Evolutionary conservation across 2,888 invertebrate genomes (phyloP).

Genomic region (Apoderus coryli): DNA sequence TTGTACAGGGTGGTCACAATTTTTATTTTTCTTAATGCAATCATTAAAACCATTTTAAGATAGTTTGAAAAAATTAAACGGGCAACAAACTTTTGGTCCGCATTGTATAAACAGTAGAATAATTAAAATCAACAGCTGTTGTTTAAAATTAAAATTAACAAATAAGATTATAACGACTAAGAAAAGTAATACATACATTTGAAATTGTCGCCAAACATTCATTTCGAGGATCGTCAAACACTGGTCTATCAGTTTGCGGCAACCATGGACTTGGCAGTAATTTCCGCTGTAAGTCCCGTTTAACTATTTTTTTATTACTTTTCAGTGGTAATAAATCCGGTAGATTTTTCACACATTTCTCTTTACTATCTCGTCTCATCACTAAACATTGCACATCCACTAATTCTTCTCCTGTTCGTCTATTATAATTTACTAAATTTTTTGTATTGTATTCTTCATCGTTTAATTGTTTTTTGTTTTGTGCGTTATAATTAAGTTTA

Average conservation of each 20-base stretch:
- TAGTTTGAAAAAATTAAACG: too few relatives aligned
- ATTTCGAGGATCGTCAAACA: conserved; percentile 28
- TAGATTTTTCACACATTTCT: conserved; percentile 19
- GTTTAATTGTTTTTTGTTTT: not conserved
- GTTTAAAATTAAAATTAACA: too few relatives aligned
- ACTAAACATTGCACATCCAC: not conserved
- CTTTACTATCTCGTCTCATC: not conserved
- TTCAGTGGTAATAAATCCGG: conserved; percentile 27
- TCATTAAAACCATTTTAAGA: too few relatives aligned
- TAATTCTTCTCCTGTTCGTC: not conserved
- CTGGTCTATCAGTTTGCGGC: conserved; percentile 28
- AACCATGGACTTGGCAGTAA: conserved; percentile 45
- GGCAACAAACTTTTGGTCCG: too few relatives aligned
- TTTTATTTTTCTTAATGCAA: too few relatives aligned
- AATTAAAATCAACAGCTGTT: too few relatives aligned
- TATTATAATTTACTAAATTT: not conserved
- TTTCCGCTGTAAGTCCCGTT: conserved; percentile 34
- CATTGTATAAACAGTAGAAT: too few relatives aligned
- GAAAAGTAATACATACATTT: too few relatives aligned
- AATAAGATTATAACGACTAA: too few relatives aligned
- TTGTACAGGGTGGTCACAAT: too few relatives aligned
- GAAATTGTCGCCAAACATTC: conserved; percentile 15
- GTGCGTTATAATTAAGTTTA: not conserved
- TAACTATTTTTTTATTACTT: conserved; percentile 14
- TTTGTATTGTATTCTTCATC: not conserved